A percentile compares a stretch with the other conserved stretches of the same genome.
Evolutionary conservation across 2,113 vertebrate genomes (phyloP).

Genomic region (Chrysochloris asiatica): DNA sequence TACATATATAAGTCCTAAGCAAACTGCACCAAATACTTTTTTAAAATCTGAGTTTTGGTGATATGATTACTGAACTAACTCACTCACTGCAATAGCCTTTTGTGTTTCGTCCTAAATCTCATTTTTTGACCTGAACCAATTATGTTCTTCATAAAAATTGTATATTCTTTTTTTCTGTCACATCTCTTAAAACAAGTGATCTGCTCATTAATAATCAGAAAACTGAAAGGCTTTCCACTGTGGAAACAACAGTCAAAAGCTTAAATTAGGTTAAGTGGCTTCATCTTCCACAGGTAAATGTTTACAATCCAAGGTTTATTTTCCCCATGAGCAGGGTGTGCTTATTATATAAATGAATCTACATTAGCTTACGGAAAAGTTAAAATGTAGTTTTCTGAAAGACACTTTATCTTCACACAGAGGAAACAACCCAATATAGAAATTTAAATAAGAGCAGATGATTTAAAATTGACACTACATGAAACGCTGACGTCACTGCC

Average conservation of each 20-base stretch:
- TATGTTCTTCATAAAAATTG: background rate
- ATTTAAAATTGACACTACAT: conserved; percentile 34
- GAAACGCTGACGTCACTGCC: conserved; percentile 70
- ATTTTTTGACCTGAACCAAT: conserved; percentile 11
- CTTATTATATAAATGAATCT: conserved; percentile 55
- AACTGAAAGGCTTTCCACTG: conserved; percentile 21
- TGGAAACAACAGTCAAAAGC: conserved; percentile 49
- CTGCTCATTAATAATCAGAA: background rate
- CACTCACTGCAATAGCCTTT: background rate
- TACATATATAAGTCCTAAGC: background rate
- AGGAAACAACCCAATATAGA: conserved; percentile 31
- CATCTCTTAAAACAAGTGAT: background rate
- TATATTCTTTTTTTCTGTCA: background rate
- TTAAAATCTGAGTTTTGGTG: background rate
- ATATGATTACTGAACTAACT: background rate
- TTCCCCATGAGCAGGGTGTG: conserved; percentile 67
- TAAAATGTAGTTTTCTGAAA: conserved; percentile 70
- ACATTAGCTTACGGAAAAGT: conserved; percentile 72
- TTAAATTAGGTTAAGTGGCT: conserved; percentile 59
- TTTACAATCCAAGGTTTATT: conserved; percentile 56
- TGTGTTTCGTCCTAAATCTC: conserved; percentile 13
- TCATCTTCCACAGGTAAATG: conserved; percentile 31
- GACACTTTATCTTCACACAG: conserved; percentile 44
- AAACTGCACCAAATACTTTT: background rate
- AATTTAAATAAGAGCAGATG: conserved; percentile 62